Percentiles rank a stretch among this genome's conserved stretches.
Evolutionary conservation across 1,140 invertebrate genomes (phyloP).

Genomic region (Parapsyche elsis): DNA sequence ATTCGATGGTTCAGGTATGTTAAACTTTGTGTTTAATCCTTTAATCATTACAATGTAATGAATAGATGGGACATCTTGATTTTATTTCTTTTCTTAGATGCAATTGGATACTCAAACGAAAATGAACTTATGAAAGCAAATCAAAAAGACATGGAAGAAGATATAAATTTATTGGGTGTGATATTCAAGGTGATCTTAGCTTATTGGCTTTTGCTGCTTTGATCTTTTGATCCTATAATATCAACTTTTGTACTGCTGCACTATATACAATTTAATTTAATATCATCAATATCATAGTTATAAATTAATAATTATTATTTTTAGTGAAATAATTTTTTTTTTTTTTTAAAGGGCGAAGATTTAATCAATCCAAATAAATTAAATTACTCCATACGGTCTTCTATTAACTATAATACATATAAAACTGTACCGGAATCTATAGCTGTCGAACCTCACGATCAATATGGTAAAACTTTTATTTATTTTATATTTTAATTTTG

Average conservation of each 20-base stretch:
- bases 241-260: too few species aligned
- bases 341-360: conserved; percentile 1
- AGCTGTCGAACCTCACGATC: conserved; percentile 45
- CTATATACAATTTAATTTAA: too few species aligned
- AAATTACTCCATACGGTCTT: conserved; percentile 36
- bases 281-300: too few species aligned
- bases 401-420: conserved; percentile 23
- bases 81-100: not conserved
- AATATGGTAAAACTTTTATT: conserved; percentile 45
- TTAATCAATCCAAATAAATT: not conserved
- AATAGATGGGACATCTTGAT: not conserved
- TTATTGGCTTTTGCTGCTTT: not conserved
- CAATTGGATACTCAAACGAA: conserved; percentile 27
- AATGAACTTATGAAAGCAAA: conserved; percentile 16
- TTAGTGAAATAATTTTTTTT: not conserved
- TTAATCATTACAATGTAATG: not conserved
- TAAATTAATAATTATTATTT: not conserved
- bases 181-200: conserved; percentile 39
- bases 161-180: not conserved
- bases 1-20: not conserved
- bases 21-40: not conserved
- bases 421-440: not conserved
- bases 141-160: conserved; percentile 11
- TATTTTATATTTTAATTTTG: conserved; percentile 10
- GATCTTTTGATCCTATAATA: not conserved